Conservation (phyloP, 2,888 invertebrate species). For the Lasioglossum marginatum region DNA sequence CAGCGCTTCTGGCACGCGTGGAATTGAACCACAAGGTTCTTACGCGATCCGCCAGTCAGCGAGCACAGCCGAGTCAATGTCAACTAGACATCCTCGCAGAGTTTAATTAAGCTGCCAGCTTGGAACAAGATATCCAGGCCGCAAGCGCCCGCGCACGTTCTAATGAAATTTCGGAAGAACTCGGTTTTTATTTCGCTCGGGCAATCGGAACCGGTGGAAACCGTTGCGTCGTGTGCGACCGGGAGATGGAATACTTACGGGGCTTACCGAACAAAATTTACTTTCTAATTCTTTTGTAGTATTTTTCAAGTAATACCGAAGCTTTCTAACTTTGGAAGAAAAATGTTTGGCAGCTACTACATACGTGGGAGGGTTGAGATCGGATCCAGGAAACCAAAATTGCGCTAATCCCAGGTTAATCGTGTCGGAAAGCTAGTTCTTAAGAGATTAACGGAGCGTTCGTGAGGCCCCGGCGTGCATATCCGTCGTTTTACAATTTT, state of each 20-base stretch:
- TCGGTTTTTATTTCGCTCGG: neutral
- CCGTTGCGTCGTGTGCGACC: neutral
- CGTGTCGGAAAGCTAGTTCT: neutral
- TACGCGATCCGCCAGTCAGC: conserved; percentile 40
- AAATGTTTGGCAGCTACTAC: neutral
- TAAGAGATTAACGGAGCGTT: conserved; percentile 4
- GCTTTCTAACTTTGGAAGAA: neutral
- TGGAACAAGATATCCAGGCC: conserved; percentile 40
- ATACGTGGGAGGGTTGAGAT: neutral
- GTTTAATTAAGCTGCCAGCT: conserved; percentile 59
- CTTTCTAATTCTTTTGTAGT: neutral
- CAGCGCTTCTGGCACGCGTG: conserved; percentile 31
- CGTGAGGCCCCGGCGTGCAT: conserved; percentile 4
- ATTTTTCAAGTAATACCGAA: neutral
- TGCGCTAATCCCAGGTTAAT: conserved; percentile 6
- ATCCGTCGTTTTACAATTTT: conserved; percentile 62
- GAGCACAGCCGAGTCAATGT: conserved; percentile 43
- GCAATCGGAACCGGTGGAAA: neutral
- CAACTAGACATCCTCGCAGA: conserved; percentile 32
- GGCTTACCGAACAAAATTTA: neutral
- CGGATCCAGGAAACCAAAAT: neutral
- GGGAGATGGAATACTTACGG: neutral
- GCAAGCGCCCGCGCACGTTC: neutral
- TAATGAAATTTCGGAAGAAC: conserved; percentile 54
- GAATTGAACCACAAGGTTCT: conserved; percentile 48